Base-by-base conservation (phyloP, 2,113 vertebrate genomes). In the Andinoacara biseriatus region DNA sequence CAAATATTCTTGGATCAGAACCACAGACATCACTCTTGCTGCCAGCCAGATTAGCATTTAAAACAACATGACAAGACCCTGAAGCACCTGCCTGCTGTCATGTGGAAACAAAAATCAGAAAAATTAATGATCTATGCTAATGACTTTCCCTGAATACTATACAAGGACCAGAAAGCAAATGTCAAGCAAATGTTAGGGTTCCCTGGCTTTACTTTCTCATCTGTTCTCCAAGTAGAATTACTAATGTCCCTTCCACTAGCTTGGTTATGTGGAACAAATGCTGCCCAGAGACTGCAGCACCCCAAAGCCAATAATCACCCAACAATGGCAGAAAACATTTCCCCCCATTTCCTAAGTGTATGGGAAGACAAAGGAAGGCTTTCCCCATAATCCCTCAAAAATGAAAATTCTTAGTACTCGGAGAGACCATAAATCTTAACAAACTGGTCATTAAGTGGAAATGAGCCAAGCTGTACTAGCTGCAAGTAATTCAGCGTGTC, bases 31-130 rank as follows among this genome's bases (percentile, higher is more conserved):
- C 86, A 33, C 78, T 87, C 87, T 61, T 9, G 80, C 61, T 83
- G 86, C 87, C 89, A 89, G 84, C 78, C 22, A 58, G 79, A 92
- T 93, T 94, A 90, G 90, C 89, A 93, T 94, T 93, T 90, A 86
- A 93, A 93, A 93, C 88, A 90, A 90, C 86, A 81, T 26, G 87
- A 88, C 84, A 80, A 84, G 86, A 91, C 83, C 87, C 93, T 3
- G 52, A 74, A 81, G 86, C 90, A 90, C 88, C 88, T 91, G 88
- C 74, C 86, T 63, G 84, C 86, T 86, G 87, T 84, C 69, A 87
- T n/a, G 78, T 24, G 40, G 60, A 84, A 82, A 83, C 63, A 80
- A 79, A 85, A 86, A 80, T 84, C 67, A 3, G 81, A 85, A 80
- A 85, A 86, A 81, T 88, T 78, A 86, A 90, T 85, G 82, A 91